These are phyloP conservation scores for Rousettus madagascariensis DNA, from an alignment of 2,797 vertebrate species.

Conservation along the genomic window DNA sequence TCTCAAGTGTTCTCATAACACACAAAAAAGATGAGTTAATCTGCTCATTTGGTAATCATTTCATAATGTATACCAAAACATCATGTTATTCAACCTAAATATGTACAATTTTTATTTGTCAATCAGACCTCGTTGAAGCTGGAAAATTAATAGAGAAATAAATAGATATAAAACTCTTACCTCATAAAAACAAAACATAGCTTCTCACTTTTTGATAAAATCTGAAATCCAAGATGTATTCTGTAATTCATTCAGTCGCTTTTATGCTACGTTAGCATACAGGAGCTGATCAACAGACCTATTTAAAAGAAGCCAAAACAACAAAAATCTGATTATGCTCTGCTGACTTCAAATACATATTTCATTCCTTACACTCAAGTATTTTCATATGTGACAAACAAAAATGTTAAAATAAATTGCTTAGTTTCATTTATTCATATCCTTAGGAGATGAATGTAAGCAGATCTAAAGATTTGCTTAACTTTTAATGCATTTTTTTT, in stretches of 20 bases:
- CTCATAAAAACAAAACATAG: not conserved
- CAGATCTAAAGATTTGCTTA: conserved; percentile 33
- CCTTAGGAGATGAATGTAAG: not conserved
- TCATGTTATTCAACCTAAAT: not conserved
- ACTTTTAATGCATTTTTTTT: conserved; percentile 45
- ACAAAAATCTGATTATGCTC: not conserved
- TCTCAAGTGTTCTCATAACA: not conserved
- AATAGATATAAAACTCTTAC: not conserved
- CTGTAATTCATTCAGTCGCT: not conserved
- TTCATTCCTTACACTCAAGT: not conserved
- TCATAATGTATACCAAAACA: not conserved
- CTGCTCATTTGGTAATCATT: not conserved
- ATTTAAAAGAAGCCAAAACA: not conserved
- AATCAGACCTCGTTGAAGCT: not conserved
- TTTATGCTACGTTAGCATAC: not conserved
- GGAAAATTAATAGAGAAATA: not conserved
- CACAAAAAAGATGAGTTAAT: not conserved
- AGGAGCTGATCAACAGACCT: not conserved
- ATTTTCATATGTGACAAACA: conserved; percentile 28
- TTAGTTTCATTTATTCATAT: conserved; percentile 29
- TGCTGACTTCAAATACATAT: conserved; percentile 14
- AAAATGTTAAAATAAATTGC: not conserved
- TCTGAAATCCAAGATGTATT: not conserved
- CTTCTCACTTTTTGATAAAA: not conserved
- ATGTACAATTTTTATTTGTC: not conserved